These are phyloP conservation scores for Macaria notata DNA, from an alignment of 2,888 invertebrate genomes.

Conservation along the genomic window DNA sequence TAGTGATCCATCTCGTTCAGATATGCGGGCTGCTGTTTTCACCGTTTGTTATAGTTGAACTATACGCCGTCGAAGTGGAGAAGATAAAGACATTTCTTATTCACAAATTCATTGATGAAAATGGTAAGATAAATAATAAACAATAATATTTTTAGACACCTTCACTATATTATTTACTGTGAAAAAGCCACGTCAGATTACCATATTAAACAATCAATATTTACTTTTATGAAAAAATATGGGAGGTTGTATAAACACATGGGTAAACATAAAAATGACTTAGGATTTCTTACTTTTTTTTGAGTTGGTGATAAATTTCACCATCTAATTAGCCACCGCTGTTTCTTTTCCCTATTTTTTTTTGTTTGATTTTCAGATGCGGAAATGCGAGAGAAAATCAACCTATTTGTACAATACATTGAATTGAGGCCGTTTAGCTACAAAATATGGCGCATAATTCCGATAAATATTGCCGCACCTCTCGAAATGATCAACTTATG, in stretches of 20 bases:
- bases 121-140: constrained; percentile 41
- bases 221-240: no score
- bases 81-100: constrained; percentile 55
- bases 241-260: no score
- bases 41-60: constrained; percentile 61
- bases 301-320: no score
- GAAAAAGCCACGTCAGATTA: no score
- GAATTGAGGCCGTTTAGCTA: constrained; percentile 55
- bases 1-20: constrained; percentile 56
- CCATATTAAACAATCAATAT: no score
- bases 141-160: no score
- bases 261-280: no score
- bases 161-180: no score
- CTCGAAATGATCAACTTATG: constrained; percentile 61
- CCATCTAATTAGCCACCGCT: no score
- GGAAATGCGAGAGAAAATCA: constrained; percentile 46
- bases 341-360: no score
- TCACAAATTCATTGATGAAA: constrained; percentile 54
- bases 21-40: constrained; percentile 60
- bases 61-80: constrained; percentile 60
- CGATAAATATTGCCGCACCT: constrained; percentile 56
- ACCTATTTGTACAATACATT: constrained; percentile 59
- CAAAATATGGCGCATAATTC: constrained; percentile 63
- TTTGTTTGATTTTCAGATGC: constrained; percentile 60
- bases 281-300: no score